Evolutionary conservation across 2,888 invertebrate species (phyloP), one percentile per base, ranked within the genome.

Genomic region (Cotesia congregata): DNA sequence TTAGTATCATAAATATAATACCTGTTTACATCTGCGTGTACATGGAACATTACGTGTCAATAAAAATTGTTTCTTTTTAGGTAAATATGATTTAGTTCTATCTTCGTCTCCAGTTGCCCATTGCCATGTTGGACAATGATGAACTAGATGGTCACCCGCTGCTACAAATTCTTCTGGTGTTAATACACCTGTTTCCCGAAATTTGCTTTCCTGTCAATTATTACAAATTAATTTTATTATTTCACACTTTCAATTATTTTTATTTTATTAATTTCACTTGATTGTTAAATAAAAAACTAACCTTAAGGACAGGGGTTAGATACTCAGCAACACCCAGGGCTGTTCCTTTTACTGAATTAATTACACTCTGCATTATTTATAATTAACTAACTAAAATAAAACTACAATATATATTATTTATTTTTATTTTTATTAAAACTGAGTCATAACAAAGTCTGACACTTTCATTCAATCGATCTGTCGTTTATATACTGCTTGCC

Each of bases 121-220:
- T 87, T 98, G 97, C 99, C 99, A 99, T 0, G 99, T 99, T 0
- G 99, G 99, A 88, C 99, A 99, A 88, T 99, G 98, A 90, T 99
- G 98, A 0, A 99, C 98, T 75, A 99, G 91, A 90, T 99, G 99
- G 87, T 99, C 99, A 1, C 99, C 99, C 20, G 99, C 99, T 3
- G 96, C 97, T 3, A 99, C 97, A 92, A 99, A 99, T 91, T 99
- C 99, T 89, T 98, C 98, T 0, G 99, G 99, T n/a, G 98, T 99
- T 40, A 99, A 89, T 1, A 99, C 98, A 50, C 99, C 99, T 12
- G 98, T 99, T 90, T 99, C 98, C 83, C 95, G 94, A 90, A 98
- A 99, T 90, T 97, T 98, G 5, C 98, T 98, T 90, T 98, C 97
- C 98, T 98, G 84, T 39, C 78, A 74, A 78, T 70, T 64, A 39